Evolutionary conservation across 2,888 invertebrate genomes (phyloP).

Genomic region (Pseudococcus viburni): DNA sequence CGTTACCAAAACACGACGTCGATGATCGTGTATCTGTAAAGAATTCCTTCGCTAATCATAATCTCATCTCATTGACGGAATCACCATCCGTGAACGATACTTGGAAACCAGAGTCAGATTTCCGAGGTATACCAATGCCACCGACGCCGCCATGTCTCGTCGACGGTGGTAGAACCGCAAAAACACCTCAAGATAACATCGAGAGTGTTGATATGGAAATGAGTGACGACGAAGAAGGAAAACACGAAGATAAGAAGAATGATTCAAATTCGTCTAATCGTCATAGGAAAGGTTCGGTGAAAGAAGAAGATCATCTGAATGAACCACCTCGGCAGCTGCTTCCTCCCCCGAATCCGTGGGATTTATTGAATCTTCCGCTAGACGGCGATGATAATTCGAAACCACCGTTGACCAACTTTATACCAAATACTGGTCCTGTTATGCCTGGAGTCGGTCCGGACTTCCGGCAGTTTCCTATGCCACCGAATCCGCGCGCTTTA

Average conservation of each 20-base stretch:
- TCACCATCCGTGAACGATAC: constrained; percentile 71
- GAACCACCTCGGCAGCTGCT: constrained; percentile 21
- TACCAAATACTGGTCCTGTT: constrained; percentile 4
- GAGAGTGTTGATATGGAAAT: constrained; percentile 90
- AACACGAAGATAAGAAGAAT: constrained; percentile 33
- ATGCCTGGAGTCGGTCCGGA: not conserved
- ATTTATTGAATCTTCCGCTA: constrained; percentile 43
- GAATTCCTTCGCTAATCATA: constrained; percentile 73
- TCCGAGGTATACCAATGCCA: constrained; percentile 67
- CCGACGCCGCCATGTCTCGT: constrained; percentile 64
- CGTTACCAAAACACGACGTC: constrained; percentile 62
- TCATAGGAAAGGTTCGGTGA: not conserved
- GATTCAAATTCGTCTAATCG: constrained; percentile 29
- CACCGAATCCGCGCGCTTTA: constrained; percentile 21
- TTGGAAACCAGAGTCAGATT: constrained; percentile 67
- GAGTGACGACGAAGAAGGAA: constrained; percentile 80
- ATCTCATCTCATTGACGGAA: constrained; percentile 86
- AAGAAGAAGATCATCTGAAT: not conserved
- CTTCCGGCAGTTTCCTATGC: constrained; percentile 44
- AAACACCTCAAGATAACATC: constrained; percentile 76
- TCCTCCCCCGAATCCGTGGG: constrained; percentile 63
- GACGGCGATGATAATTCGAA: constrained; percentile 28
- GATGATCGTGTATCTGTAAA: constrained; percentile 49
- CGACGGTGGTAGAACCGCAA: not conserved
- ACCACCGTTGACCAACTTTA: not conserved